A percentile compares a stretch with the other conserved stretches of the same genome.
Evolutionary conservation across 2,888 invertebrate genomes (phyloP).

Genomic region (Eristalis intricaria): DNA sequence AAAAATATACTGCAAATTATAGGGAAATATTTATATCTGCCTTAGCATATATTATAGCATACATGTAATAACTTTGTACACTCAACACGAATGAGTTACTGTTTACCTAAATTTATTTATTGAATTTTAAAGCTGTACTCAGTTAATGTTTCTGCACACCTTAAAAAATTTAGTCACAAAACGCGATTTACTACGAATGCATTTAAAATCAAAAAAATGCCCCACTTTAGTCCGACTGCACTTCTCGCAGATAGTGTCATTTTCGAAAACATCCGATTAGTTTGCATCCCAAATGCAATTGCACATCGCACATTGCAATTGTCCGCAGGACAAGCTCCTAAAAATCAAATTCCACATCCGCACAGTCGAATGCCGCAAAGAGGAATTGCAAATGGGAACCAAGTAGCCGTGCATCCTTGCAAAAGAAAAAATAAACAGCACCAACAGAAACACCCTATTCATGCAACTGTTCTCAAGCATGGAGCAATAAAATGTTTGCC

Average conservation of each 20-base stretch:
- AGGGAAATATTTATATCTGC: no score
- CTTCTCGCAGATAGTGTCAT: constrained; percentile 38
- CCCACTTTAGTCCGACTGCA: neutral
- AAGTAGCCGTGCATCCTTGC: constrained; percentile 45
- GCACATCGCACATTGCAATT: constrained; percentile 6
- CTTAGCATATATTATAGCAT: no score
- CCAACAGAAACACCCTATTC: neutral
- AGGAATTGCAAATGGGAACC: constrained; percentile 47
- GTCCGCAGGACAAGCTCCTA: neutral
- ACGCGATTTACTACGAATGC: neutral
- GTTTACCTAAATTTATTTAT: no score
- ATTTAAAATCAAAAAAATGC: neutral
- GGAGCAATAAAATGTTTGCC: constrained; percentile 67
- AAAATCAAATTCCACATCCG: constrained; percentile 31
- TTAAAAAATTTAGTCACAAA: neutral
- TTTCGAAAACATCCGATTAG: constrained; percentile 53
- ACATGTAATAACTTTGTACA: no score
- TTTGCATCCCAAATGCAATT: constrained; percentile 21
- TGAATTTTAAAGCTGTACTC: neutral
- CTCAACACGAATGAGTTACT: no score
- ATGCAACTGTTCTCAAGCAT: constrained; percentile 65
- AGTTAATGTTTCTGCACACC: neutral
- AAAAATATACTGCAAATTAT: no score
- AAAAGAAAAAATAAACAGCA: constrained; percentile 24
- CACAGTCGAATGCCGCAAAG: constrained; percentile 34